phyloP scores from a whole-genome alignment of 2,113 vertebrate genomes.

The Hippocampus abdominalis region DNA sequence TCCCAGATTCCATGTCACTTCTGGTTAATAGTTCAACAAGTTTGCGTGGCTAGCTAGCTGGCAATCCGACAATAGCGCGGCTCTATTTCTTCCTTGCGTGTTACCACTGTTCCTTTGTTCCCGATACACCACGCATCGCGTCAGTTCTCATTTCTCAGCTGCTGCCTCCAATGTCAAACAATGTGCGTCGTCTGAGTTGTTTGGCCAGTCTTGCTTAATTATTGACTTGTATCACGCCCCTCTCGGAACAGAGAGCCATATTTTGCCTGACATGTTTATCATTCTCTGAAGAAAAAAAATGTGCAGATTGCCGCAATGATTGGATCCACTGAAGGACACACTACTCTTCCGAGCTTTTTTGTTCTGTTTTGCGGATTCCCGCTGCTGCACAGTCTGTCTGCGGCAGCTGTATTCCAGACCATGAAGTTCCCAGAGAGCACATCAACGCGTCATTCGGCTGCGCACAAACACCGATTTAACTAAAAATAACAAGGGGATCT shows the following conservation, averaged over 20 bases:
- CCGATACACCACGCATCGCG: constrained; percentile 35
- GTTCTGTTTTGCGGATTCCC: constrained; percentile 20
- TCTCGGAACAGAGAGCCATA: constrained; percentile 36
- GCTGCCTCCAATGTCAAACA: constrained; percentile 44
- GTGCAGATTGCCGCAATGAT: constrained; percentile 29
- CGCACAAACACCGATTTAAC: constrained; percentile 14
- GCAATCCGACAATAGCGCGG: background rate
- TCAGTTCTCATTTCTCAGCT: constrained; percentile 46
- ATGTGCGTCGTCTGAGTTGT: constrained; percentile 36
- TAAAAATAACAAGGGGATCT: constrained; percentile 4
- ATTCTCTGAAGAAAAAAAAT: constrained; percentile 20
- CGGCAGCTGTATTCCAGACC: constrained; percentile 16
- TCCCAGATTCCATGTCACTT: background rate
- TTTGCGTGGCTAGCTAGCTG: background rate
- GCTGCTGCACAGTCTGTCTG: constrained; percentile 18
- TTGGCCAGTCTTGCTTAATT: constrained; percentile 42
- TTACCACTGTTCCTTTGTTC: constrained; percentile 31
- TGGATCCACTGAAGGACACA: constrained; percentile 9
- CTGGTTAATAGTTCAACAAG: background rate
- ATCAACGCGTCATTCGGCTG: constrained; percentile 26
- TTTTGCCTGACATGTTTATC: constrained; percentile 38
- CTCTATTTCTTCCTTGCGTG: background rate
- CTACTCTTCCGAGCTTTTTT: background rate
- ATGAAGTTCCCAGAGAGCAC: constrained; percentile 24
- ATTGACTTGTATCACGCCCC: constrained; percentile 35